These are phyloP conservation scores for Dascillus cervinus DNA, from an alignment of 2,888 invertebrate species.

Conservation along the genomic window DNA sequence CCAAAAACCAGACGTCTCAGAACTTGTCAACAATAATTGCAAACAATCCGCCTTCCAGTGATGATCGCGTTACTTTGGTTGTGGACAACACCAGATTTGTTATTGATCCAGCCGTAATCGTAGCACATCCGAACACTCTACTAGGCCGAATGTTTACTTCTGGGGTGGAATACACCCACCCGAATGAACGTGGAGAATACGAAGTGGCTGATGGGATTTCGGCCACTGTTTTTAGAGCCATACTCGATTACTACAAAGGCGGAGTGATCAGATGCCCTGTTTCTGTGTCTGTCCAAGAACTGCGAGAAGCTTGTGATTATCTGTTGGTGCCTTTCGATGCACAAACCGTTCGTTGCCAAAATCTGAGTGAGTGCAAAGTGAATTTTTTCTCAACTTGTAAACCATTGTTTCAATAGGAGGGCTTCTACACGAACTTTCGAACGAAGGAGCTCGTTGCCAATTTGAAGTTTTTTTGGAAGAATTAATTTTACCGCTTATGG, in stretches of 20 bases:
- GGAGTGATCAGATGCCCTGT: constrained; percentile 92
- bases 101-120: constrained; percentile 86
- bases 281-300: constrained; percentile 89
- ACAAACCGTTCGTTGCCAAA: constrained; percentile 90
- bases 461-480: constrained; percentile 95
- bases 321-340: constrained; percentile 96
- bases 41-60: constrained; percentile 37
- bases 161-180: constrained; percentile 82
- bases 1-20: constrained; percentile 24
- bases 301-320: constrained; percentile 98
- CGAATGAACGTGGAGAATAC: constrained; percentile 94
- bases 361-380: constrained; percentile 66
- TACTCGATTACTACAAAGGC: constrained; percentile 89
- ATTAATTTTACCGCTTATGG: constrained; percentile 93
- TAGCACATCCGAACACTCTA: constrained; percentile 97
- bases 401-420: constrained; percentile 53
- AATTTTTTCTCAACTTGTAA: constrained; percentile 1
- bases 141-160: constrained; percentile 97
- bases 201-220: constrained; percentile 95
- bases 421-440: constrained; percentile 93
- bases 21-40: constrained; percentile 5
- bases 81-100: constrained; percentile 92
- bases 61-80: constrained; percentile 83
- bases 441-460: constrained; percentile 97
- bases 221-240: constrained; percentile 88